A percentile compares a stretch with the other conserved stretches of the same genome.
Evolutionary conservation across 1,140 invertebrate genomes (phyloP).

Genomic region (Drosophila erecta): DNA sequence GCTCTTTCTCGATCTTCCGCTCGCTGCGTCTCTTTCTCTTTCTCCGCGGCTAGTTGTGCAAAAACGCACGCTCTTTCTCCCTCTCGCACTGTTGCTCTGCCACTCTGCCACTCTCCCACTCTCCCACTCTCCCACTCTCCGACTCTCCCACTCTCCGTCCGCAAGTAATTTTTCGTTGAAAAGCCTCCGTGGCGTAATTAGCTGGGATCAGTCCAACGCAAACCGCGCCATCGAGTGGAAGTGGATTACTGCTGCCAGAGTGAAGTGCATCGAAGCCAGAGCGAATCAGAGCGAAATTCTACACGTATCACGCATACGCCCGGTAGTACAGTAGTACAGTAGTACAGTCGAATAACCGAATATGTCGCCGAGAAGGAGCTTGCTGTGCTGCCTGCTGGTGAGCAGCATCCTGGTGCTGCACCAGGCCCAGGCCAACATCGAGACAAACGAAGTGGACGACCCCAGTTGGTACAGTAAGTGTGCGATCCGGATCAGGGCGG

Average conservation of each 20-base stretch:
- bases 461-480: slow-evolving; percentile 61
- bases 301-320: slow-evolving; percentile 38
- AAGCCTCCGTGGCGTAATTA: slow-evolving; percentile 69
- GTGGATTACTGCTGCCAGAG: slow-evolving; percentile 47
- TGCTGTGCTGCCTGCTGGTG: slow-evolving; percentile 60
- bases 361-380: slow-evolving; percentile 51
- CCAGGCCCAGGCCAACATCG: slow-evolving; percentile 47
- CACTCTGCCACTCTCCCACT: background rate
- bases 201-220: slow-evolving; percentile 60
- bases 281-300: background rate
- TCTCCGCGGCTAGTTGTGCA: slow-evolving; percentile 26
- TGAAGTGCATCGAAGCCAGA: slow-evolving; percentile 5
- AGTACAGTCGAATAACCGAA: background rate
- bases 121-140: background rate
- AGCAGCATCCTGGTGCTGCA: slow-evolving; percentile 46
- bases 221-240: slow-evolving; percentile 68
- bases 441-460: slow-evolving; percentile 71
- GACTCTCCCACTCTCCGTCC: slow-evolving; percentile 6
- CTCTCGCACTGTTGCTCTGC: slow-evolving; percentile 29
- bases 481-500: background rate
- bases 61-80: slow-evolving; percentile 38
- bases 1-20: background rate
- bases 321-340: slow-evolving; percentile 16
- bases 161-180: slow-evolving; percentile 63
- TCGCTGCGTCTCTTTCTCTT: slow-evolving; percentile 7